These are phyloP conservation scores for Australoheros scitulus DNA, from an alignment of 2,113 vertebrate species.

Conservation along the genomic window DNA sequence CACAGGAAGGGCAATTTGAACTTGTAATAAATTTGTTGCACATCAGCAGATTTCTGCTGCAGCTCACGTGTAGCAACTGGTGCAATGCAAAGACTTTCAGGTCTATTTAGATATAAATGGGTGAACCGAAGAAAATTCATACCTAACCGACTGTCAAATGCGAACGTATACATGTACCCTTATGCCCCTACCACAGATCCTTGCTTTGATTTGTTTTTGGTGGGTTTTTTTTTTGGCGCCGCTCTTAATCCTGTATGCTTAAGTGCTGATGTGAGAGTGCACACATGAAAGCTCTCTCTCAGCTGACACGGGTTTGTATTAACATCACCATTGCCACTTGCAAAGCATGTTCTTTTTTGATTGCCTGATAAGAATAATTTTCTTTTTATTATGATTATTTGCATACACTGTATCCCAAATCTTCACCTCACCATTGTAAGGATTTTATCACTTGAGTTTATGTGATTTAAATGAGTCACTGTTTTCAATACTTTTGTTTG, in stretches of 20 bases:
- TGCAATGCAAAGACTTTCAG: neutral
- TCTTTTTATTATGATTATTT: neutral
- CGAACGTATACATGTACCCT: neutral
- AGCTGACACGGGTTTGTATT: neutral
- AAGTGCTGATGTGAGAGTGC: neutral
- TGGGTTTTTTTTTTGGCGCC: neutral
- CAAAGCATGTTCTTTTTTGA: conserved; percentile 4
- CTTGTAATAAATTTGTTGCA: neutral
- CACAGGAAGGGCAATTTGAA: neutral
- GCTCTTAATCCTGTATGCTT: neutral
- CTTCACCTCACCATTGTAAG: neutral
- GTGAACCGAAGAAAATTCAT: neutral
- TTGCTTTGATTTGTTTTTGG: neutral
- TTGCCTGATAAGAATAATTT: neutral
- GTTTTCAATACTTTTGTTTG: conserved; percentile 35
- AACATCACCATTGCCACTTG: neutral
- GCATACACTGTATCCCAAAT: neutral
- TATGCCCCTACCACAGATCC: neutral
- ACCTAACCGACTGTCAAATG: neutral
- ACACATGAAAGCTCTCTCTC: neutral
- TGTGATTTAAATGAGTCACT: conserved; percentile 4
- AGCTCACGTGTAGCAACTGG: neutral
- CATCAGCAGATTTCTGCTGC: neutral
- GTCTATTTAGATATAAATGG: neutral
- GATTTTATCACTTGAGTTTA: conserved; percentile 24